Base-by-base conservation (phyloP, 1,140 invertebrate genomes). In the Daktulosphaira vitifoliae region DNA sequence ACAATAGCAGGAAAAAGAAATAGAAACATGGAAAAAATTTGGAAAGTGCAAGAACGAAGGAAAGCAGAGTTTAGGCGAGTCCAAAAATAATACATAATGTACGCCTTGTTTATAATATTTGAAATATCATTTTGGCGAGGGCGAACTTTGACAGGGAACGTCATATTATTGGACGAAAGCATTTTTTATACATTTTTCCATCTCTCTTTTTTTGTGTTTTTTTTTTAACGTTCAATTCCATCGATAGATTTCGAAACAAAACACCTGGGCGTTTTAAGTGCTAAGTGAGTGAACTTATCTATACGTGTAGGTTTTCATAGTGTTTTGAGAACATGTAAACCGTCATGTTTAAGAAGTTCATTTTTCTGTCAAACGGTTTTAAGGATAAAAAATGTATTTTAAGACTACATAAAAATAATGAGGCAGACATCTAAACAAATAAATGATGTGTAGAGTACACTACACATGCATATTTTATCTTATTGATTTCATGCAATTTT, bases 251-350 rank as follows among this genome's bases (percentile, higher is more conserved):
- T 22, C 26, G 56, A 62, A 48, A 62, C 42, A 42, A 62, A 62
- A 62, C 56, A 62, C 56, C 56, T 62, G 56, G 56, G 56, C 56
- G 56, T 62, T 62, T 62, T 62, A 62, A 62, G 56, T 46, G 56
- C 56, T 62, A 48, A 48, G 42, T 33, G 26, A 62, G 20, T 2
- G 42, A 16, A 25, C 56, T 23, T 26, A n/a, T n/a, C n/a, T n/a
- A n/a, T n/a, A n/a, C n/a, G n/a, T 23, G 15, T 25, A 33, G 29
- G 56, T 48, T 62, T 62, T 62, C 39, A 26, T 9, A 13, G 25
- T n/a, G n/a, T 33, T 53, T 33, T 48, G 29, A 62, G 46, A 56
- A 44, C 53, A n/a, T n/a, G 38, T 33, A 33, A 56, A n/a, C 23
- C 56, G 56, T 62, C 56, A 48, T 33, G 11, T 48, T 46, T 33